Conservation (phyloP, 2,888 invertebrate species). For the Prenolepis imparis region DNA sequence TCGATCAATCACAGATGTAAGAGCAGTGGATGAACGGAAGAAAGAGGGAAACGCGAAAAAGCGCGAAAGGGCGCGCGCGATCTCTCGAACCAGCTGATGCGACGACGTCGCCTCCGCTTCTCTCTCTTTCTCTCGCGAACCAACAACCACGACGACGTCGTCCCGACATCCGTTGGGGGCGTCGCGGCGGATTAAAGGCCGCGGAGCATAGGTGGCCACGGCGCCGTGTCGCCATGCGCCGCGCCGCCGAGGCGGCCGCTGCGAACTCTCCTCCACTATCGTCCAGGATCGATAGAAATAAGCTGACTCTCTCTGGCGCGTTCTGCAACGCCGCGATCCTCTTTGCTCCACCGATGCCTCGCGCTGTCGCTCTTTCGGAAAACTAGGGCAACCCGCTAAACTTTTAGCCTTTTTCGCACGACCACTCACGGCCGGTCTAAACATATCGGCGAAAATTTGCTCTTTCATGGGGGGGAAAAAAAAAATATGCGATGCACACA, state of each 20-base stretch:
- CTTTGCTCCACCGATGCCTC: slow-evolving; percentile 24
- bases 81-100: slow-evolving; percentile 38
- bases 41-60: background rate
- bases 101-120: slow-evolving; percentile 11
- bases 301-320: slow-evolving; percentile 75
- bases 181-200: slow-evolving; percentile 83
- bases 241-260: slow-evolving; percentile 71
- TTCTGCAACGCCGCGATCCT: slow-evolving; percentile 60
- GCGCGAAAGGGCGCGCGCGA: background rate
- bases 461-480: slow-evolving; percentile 9
- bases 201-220: slow-evolving; percentile 76
- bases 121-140: slow-evolving; percentile 38
- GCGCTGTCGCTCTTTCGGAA: slow-evolving; percentile 39
- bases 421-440: background rate
- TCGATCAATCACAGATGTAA: slow-evolving; percentile 16
- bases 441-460: slow-evolving; percentile 26
- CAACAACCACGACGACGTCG: slow-evolving; percentile 48
- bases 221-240: slow-evolving; percentile 80
- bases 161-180: slow-evolving; percentile 74
- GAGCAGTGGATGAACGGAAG: background rate
- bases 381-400: slow-evolving; percentile 59
- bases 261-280: slow-evolving; percentile 75
- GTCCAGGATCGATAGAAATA: slow-evolving; percentile 82
- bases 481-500: background rate
- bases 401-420: slow-evolving; percentile 47